These are phyloP conservation scores for Hermodice carunculata DNA, from an alignment of 2,888 invertebrate species.

Conservation along the genomic window DNA sequence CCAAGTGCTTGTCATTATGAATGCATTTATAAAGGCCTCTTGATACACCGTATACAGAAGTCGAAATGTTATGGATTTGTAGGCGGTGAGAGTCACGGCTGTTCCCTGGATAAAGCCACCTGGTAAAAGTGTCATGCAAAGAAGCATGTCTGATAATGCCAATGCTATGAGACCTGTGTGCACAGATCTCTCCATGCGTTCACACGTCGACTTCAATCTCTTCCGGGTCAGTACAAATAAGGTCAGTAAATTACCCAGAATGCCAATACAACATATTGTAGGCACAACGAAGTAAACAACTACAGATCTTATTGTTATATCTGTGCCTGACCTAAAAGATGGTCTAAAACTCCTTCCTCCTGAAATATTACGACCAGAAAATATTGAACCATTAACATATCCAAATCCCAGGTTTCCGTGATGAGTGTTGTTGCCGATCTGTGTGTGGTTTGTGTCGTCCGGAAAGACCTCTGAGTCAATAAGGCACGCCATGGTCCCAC, in stretches of 20 bases:
- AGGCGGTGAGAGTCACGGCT: constrained; percentile 4
- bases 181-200: constrained; percentile 83
- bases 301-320: no score
- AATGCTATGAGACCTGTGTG: constrained; percentile 82
- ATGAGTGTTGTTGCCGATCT: no score
- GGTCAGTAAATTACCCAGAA: constrained; percentile 84
- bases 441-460: no score
- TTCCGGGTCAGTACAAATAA: constrained; percentile 80
- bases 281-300: constrained; percentile 34
- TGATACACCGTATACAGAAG: constrained; percentile 58
- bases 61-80: constrained; percentile 16
- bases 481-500: no score
- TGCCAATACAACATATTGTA: constrained; percentile 70
- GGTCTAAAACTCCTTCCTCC: no score
- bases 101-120: constrained; percentile 61
- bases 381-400: no score
- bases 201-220: constrained; percentile 65
- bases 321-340: no score
- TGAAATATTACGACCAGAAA: no score
- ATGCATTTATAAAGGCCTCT: constrained; percentile 60
- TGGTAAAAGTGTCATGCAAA: constrained; percentile 73
- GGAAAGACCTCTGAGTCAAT: no score
- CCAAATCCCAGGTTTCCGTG: no score
- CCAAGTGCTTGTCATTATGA: constrained; percentile 79
- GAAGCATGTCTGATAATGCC: constrained; percentile 82